Percentiles rank a stretch among this genome's conserved stretches.
Conservation (phyloP, 2,113 vertebrate species). For the Pogona vitticeps region DNA sequence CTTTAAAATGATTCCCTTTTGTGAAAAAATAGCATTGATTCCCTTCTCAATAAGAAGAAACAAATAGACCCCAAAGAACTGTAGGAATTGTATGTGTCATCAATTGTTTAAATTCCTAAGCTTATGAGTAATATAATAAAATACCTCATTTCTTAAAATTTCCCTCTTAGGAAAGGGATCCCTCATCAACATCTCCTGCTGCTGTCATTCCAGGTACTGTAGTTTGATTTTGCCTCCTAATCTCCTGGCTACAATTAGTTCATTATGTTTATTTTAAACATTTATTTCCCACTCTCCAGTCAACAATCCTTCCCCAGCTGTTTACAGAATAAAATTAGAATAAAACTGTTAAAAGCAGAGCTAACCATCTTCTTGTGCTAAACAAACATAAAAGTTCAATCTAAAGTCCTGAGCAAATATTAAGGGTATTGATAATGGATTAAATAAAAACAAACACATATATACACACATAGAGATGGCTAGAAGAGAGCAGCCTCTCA, state of each 20-base stretch:
- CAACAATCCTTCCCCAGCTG: background rate
- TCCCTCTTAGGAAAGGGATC: too few relatives aligned
- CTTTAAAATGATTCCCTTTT: slow-evolving; percentile 70
- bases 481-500: too few relatives aligned
- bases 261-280: background rate
- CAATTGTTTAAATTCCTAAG: slow-evolving; percentile 34
- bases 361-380: background rate
- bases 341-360: background rate
- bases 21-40: slow-evolving; percentile 58
- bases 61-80: slow-evolving; percentile 46
- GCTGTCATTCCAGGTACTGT: too few relatives aligned
- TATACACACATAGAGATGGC: background rate
- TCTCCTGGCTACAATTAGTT: background rate
- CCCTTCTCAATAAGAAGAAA: slow-evolving; percentile 52
- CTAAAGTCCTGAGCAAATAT: background rate
- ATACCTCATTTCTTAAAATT: background rate
- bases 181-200: too few relatives aligned
- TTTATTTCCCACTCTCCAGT: background rate
- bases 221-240: background rate
- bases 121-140: slow-evolving; percentile 44
- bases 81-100: slow-evolving; percentile 48
- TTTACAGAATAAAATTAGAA: background rate
- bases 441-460: background rate
- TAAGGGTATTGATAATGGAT: background rate
- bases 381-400: background rate